phyloP scores from a whole-genome alignment of 2,797 vertebrate species.

The Falco cherrug region DNA sequence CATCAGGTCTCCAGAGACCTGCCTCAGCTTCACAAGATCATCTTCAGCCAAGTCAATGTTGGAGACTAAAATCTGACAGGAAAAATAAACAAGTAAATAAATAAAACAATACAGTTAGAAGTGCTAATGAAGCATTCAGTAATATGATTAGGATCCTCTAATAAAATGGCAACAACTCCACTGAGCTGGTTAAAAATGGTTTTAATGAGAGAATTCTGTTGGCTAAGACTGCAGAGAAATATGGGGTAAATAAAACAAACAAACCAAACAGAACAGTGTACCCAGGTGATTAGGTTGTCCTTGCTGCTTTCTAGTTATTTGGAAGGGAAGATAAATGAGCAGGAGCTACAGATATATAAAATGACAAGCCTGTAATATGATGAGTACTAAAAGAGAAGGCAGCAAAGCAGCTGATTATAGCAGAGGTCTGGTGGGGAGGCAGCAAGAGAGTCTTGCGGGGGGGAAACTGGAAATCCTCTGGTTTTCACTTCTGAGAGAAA shows the following conservation, averaged over 20 bases:
- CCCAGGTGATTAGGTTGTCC: not conserved
- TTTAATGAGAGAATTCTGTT: not conserved
- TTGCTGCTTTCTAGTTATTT: not conserved
- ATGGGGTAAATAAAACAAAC: not conserved
- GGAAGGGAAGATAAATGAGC: not conserved
- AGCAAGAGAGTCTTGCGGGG: not conserved
- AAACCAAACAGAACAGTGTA: not conserved
- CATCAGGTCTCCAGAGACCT: slow-evolving; percentile 51
- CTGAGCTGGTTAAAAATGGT: not conserved
- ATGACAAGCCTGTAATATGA: not conserved
- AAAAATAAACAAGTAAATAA: slow-evolving; percentile 1
- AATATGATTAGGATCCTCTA: not conserved
- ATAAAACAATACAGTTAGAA: not conserved
- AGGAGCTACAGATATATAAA: not conserved
- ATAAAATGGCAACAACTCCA: not conserved
- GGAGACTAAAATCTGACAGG: slow-evolving; percentile 65
- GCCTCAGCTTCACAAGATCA: slow-evolving; percentile 70
- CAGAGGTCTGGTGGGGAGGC: not conserved
- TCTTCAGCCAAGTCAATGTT: slow-evolving; percentile 57
- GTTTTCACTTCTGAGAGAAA: not conserved
- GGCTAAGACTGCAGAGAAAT: not conserved
- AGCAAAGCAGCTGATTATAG: not conserved
- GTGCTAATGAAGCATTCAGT: not conserved
- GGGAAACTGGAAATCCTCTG: not conserved
- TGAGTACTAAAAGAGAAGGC: not conserved